Percentiles rank a stretch among this genome's conserved stretches.
Conservation (phyloP, 1,140 invertebrate species). For the Lasioglossum albipes region DNA sequence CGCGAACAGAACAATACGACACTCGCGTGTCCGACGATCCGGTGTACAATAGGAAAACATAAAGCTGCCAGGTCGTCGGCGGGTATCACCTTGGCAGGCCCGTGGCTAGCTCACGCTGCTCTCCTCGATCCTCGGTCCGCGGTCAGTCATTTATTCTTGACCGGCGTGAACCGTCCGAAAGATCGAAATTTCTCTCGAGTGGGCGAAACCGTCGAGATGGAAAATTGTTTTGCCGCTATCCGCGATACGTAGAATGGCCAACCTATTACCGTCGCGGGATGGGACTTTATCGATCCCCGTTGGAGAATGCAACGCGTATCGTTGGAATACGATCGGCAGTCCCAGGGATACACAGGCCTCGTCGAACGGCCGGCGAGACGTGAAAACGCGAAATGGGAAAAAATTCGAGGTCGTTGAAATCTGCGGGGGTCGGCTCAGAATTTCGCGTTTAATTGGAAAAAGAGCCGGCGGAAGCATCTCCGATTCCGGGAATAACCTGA, state of each 20-base stretch:
- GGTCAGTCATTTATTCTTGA: conserved; percentile 55
- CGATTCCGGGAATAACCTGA: background rate
- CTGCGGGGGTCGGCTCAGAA: background rate
- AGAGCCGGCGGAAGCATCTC: background rate
- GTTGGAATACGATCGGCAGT: conserved; percentile 28
- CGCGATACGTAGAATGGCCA: conserved; percentile 38
- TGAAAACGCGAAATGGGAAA: conserved; percentile 63
- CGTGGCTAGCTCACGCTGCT: background rate
- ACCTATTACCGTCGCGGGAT: conserved; percentile 59
- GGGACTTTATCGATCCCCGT: conserved; percentile 61
- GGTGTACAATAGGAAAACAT: background rate
- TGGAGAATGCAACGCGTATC: conserved; percentile 57
- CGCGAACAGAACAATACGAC: too few relatives aligned
- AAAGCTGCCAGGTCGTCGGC: background rate
- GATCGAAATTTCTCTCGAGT: conserved; percentile 60
- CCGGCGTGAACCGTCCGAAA: conserved; percentile 19
- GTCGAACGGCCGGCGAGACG: conserved; percentile 57
- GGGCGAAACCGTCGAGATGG: conserved; percentile 58
- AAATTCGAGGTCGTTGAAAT: conserved; percentile 4
- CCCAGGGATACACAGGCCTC: conserved; percentile 24
- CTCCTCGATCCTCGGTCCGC: conserved; percentile 9
- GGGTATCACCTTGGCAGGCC: conserved; percentile 1
- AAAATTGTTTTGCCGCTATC: conserved; percentile 66
- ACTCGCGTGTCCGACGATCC: too few relatives aligned
- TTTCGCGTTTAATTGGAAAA: conserved; percentile 65